Conservation (phyloP, 2,113 vertebrate species). For the Anarhynchus alexandrinus region DNA sequence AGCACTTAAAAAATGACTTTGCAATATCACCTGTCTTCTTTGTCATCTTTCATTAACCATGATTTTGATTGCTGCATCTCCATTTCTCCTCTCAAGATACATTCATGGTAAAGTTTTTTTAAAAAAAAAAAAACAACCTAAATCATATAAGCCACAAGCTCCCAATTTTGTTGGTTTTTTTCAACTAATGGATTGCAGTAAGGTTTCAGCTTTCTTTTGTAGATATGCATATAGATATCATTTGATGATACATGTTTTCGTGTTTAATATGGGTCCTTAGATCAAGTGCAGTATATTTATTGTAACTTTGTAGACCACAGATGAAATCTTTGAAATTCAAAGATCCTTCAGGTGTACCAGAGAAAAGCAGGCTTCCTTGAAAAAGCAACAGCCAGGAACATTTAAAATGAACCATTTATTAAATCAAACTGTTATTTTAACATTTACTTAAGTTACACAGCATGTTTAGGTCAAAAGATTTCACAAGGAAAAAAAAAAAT, state of each 20-base stretch:
- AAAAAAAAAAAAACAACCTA: not conserved
- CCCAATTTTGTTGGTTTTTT: not conserved
- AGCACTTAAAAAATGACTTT: not conserved
- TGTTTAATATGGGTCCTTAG: not conserved
- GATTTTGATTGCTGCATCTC: not conserved
- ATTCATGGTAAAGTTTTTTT: not conserved
- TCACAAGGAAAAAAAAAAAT: conserved; percentile 84
- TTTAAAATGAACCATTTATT: conserved; percentile 91
- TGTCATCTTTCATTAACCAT: not conserved
- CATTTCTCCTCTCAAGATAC: not conserved
- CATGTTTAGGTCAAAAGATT: conserved; percentile 83
- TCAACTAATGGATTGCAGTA: not conserved
- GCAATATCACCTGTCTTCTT: not conserved
- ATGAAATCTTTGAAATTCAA: not conserved
- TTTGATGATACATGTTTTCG: not conserved
- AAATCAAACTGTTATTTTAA: conserved; percentile 96
- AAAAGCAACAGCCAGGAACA: conserved; percentile 59
- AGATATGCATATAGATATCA: not conserved
- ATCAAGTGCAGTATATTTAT: not conserved
- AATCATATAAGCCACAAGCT: not conserved
- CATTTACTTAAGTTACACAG: conserved; percentile 97
- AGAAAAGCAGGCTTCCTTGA: conserved; percentile 6
- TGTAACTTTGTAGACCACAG: not conserved
- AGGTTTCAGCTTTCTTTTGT: not conserved
- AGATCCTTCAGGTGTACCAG: not conserved